A percentile compares a stretch with the other conserved stretches of the same genome.
Evolutionary conservation across 2,113 vertebrate species (phyloP).

Genomic region (Mesoclemmys tuberculata): DNA sequence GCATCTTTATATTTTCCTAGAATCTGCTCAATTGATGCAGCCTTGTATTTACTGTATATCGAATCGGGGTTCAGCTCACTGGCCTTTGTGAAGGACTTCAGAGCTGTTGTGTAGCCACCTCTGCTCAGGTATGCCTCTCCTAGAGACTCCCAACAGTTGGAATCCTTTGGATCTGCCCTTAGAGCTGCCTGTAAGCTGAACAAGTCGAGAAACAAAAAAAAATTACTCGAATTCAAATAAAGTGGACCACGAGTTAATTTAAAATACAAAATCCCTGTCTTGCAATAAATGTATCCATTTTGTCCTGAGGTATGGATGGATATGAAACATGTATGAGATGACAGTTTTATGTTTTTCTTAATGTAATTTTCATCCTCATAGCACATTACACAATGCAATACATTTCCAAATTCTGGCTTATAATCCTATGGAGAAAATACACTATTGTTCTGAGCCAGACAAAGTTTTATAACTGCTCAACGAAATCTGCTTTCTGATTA

Average conservation of each 20-base stretch:
- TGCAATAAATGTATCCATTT: not conserved
- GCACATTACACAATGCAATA: not conserved
- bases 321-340: not conserved
- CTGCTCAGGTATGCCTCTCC: constrained; percentile 95
- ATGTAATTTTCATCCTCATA: not conserved
- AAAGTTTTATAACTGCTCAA: not conserved
- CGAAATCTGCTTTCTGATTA: not conserved
- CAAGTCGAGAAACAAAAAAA: not conserved
- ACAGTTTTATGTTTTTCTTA: not conserved
- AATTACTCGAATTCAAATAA: not conserved
- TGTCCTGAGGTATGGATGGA: not conserved
- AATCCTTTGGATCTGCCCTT: constrained; percentile 93
- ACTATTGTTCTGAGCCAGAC: not conserved
- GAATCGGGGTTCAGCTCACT: constrained; percentile 90
- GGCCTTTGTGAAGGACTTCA: constrained; percentile 93
- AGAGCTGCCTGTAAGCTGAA: constrained; percentile 94
- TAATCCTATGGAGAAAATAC: not conserved
- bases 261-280: not conserved
- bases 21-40: constrained; percentile 93
- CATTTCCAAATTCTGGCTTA: not conserved
- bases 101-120: constrained; percentile 91
- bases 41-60: constrained; percentile 91
- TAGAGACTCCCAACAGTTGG: constrained; percentile 96
- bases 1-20: constrained; percentile 93
- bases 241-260: not conserved